These are phyloP conservation scores for Dysmachus trigonus DNA, from an alignment of 2,888 invertebrate genomes.

Conservation along the genomic window DNA sequence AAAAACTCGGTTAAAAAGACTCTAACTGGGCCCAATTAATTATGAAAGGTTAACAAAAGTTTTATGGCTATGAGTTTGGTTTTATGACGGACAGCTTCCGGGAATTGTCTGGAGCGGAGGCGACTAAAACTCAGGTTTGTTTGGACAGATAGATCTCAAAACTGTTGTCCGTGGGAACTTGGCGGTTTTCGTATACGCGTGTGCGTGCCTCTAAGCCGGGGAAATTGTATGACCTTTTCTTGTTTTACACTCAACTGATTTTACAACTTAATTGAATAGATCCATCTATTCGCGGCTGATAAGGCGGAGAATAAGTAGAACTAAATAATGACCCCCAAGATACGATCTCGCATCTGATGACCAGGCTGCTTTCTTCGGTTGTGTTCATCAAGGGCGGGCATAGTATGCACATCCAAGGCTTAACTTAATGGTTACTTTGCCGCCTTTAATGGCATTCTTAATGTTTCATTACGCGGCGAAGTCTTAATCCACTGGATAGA, in stretches of 20 bases:
- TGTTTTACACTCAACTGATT: constrained; percentile 35
- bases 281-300: background rate
- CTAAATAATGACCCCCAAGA: constrained; percentile 3
- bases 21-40: constrained; percentile 25
- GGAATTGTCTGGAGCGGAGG: constrained; percentile 21
- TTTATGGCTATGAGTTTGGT: constrained; percentile 28
- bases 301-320: background rate
- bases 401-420: background rate
- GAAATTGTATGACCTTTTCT: constrained; percentile 8
- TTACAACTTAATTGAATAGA: constrained; percentile 33
- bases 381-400: background rate
- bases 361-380: background rate
- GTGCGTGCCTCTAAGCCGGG: background rate
- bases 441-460: background rate
- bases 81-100: constrained; percentile 35
- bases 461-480: background rate
- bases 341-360: background rate
- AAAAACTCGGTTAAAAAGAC: no score
- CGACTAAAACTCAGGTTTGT: background rate
- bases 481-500: background rate
- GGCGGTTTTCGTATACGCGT: background rate
- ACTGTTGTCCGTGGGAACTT: background rate
- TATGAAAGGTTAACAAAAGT: constrained; percentile 34
- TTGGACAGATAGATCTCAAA: background rate
- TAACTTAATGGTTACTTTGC: constrained; percentile 19